These are phyloP conservation scores for Epinotia brunnichana DNA, from an alignment of 2,888 invertebrate species.

Conservation along the genomic window DNA sequence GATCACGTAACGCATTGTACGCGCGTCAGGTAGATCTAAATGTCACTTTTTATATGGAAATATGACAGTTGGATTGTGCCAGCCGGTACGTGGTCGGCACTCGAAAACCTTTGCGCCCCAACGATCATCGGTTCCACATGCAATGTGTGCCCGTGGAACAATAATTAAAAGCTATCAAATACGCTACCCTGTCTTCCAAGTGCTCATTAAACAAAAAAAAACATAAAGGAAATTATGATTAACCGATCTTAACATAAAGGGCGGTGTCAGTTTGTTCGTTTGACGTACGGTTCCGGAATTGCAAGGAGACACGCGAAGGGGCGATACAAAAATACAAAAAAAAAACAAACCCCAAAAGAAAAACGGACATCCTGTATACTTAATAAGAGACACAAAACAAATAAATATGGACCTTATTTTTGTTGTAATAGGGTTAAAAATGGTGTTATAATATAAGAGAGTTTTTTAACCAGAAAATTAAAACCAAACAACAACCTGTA, in stretches of 20 bases:
- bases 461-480: background rate
- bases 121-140: too few species aligned
- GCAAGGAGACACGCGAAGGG: constrained; percentile 27
- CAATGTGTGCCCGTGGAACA: too few species aligned
- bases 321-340: background rate
- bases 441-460: background rate
- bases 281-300: constrained; percentile 22
- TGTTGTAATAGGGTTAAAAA: background rate
- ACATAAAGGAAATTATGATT: constrained; percentile 24
- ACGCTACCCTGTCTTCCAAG: background rate
- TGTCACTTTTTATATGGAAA: too few species aligned
- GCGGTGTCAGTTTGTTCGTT: constrained; percentile 13
- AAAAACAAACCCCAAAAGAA: background rate
- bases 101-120: too few species aligned
- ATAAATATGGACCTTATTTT: background rate
- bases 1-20: too few species aligned
- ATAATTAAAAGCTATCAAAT: background rate
- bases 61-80: too few species aligned
- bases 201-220: constrained; percentile 6
- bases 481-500: background rate
- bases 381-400: background rate
- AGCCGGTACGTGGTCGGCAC: too few species aligned
- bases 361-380: background rate
- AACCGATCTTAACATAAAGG: constrained; percentile 20
- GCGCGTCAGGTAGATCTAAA: too few species aligned